Evolutionary conservation across 1,140 invertebrate species (phyloP).

Genomic region (Argopecten irradians): DNA sequence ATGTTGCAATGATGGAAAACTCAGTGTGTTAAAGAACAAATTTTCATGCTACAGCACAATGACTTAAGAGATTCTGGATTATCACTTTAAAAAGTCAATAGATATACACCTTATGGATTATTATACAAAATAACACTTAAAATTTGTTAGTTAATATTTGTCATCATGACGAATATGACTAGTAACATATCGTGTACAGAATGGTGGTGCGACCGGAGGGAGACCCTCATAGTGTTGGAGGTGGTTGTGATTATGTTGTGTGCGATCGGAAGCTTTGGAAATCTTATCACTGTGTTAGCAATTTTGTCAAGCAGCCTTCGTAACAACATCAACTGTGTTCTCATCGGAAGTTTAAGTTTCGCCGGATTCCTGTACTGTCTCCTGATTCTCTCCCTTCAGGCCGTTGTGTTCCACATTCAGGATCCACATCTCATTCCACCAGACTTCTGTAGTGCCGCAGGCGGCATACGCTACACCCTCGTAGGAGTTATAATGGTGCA

Average conservation of each 20-base stretch:
- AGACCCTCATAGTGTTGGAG: conserved; percentile 52
- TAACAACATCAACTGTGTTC: conserved; percentile 69
- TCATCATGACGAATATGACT: background rate
- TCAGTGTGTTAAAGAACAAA: background rate
- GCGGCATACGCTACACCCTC: conserved; percentile 64
- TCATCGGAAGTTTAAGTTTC: conserved; percentile 70
- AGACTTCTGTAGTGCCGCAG: conserved; percentile 59
- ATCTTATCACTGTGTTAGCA: conserved; percentile 70
- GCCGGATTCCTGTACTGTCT: conserved; percentile 67
- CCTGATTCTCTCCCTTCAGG: conserved; percentile 66
- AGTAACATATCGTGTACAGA: conserved; percentile 29
- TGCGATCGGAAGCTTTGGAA: conserved; percentile 63
- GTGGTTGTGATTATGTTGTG: conserved; percentile 59
- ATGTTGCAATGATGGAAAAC: background rate
- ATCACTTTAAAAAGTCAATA: too few species aligned
- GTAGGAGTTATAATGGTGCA: conserved; percentile 69
- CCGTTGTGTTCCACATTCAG: conserved; percentile 61
- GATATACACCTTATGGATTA: background rate
- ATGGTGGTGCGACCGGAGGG: conserved; percentile 57
- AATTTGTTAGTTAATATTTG: background rate
- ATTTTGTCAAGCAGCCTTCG: conserved; percentile 66
- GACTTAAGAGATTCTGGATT: background rate
- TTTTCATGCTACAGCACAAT: background rate
- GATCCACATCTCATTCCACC: conserved; percentile 48
- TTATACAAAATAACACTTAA: background rate